Evolutionary conservation across 2,888 invertebrate species (phyloP), one percentile per base, ranked within the genome.

Genomic region (Cheiracanthium punctorium): DNA sequence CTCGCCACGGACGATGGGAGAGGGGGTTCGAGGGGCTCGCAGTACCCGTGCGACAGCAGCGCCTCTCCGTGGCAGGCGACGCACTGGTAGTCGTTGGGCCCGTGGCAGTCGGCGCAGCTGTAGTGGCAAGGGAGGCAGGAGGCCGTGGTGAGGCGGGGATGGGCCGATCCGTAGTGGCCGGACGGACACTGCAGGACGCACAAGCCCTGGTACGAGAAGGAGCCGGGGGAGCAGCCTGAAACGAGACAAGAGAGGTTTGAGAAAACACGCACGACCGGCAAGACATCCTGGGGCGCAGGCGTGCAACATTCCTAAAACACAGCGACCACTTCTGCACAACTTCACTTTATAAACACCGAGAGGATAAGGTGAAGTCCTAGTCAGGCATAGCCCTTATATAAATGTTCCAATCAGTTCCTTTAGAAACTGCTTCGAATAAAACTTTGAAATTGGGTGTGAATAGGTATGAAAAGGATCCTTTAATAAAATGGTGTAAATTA

Each of bases 121-220:
- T 96, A 95, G 92, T 96, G 95, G 91, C 96, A 96, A 37, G 93
- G 92, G 1, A 94, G 91, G 90, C 96, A 96, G 5, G 90, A 91
- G 88, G 72, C 87, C 33, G 80, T 81, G 28, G 86, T 82, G 24
- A 85, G 75, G 2, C 77, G 74, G 37, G 80, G 76, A 43, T 69
- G 71, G 14, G 87, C 80, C 24, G 76, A 81, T 28, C 86, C 86
- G 41, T 87, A 88, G 20, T 80, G 69, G 2, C 87, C 88, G 24
- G 76, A 77, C 30, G 87, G 87, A 33, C 87, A 87, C 37, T 87
- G 82, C 1, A 73, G 74, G 5, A 87, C 87, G 30, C 87, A 87
- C 14, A 65, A 14, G 5, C 79, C 82, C 64, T 87, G 74, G 79
- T 82, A 80, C 33, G 28, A 74, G 70, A 80, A 87, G n/a, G 77